A percentile compares a stretch with the other conserved stretches of the same genome.
Conservation (phyloP, 2,797 vertebrate genomes). For the Carcharodon carcharias region DNA sequence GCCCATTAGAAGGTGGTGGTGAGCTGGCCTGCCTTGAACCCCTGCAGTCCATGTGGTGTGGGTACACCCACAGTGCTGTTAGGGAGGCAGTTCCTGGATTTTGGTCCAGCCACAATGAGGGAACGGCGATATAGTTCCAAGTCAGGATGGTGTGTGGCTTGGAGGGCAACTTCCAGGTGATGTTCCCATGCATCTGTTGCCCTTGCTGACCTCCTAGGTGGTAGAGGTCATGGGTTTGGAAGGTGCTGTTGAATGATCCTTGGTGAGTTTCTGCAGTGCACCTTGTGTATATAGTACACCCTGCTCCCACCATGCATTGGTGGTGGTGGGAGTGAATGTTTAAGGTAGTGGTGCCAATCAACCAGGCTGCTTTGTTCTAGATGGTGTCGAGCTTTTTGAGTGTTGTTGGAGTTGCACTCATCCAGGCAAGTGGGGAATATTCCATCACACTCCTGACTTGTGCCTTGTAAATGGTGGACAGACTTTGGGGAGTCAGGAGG, state of each 20-base stretch:
- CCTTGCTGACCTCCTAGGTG: neutral
- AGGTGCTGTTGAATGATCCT: neutral
- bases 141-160: neutral
- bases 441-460: too few relatives aligned
- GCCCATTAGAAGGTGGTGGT: neutral
- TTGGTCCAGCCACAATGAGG: neutral
- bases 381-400: neutral
- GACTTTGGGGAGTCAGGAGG: too few relatives aligned
- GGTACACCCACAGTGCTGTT: neutral
- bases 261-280: neutral
- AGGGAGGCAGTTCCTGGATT: neutral
- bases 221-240: neutral
- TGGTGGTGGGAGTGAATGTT: neutral
- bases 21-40: neutral
- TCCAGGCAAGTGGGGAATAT: neutral
- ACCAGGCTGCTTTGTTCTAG: neutral
- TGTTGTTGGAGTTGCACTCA: neutral
- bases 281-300: neutral
- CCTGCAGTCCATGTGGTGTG: neutral
- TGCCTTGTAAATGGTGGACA: too few relatives aligned
- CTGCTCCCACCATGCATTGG: too few relatives aligned
- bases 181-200: neutral
- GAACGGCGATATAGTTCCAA: neutral
- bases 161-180: neutral
- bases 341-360: neutral